Base-by-base conservation (phyloP, 1,140 invertebrate genomes). In the Drosophila rufa region DNA sequence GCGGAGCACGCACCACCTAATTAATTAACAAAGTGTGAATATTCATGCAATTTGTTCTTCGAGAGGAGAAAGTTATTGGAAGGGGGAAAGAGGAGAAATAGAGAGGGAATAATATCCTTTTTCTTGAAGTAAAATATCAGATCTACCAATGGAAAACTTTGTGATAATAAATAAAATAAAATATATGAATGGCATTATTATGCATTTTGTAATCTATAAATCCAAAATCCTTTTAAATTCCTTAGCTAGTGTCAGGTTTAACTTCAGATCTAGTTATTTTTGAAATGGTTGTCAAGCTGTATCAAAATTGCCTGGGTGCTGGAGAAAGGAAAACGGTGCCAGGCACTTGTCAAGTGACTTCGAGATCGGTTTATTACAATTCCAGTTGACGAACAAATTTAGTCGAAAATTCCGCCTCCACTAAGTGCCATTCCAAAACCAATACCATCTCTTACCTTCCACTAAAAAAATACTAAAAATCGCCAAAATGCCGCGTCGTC, bases 21-120 rank as follows among this genome's bases (percentile, higher is more conserved):
- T 87, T 90, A 89, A 87, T 89, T 84, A 73, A 80, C 61, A 84
- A 83, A 89, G 84, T 87, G 84, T 80, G 80, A 89, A 89, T 69
- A 64, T 78, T 53, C 38, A 46, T 51, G 40, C 67, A 55, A 82
- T 70, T 80, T 87, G 80, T 82, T 64, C 19, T 33, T 15, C 17
- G 40, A 14, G 11, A 5, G 1, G 8, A 33, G 19, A 19, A 25
- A 27, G 17, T 22, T 12, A 22, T 22, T 22, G 17, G 14, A 33
- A 1, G 25, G 33, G 55, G 25, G 42, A 12, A 2, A 3, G 9
- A 1, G 2, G n/a, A 1, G 7, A 8, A 15, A 4, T 40, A 0
- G 7, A 36, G 8, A 15, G 40, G 38, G 8, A 7, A n/a, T 15
- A n/a, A 38, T n/a, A 55, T 55, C 33, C 12, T 55, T 36, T 38